Base-by-base conservation (phyloP, 2,888 invertebrate species). In the Rhagium mordax region DNA sequence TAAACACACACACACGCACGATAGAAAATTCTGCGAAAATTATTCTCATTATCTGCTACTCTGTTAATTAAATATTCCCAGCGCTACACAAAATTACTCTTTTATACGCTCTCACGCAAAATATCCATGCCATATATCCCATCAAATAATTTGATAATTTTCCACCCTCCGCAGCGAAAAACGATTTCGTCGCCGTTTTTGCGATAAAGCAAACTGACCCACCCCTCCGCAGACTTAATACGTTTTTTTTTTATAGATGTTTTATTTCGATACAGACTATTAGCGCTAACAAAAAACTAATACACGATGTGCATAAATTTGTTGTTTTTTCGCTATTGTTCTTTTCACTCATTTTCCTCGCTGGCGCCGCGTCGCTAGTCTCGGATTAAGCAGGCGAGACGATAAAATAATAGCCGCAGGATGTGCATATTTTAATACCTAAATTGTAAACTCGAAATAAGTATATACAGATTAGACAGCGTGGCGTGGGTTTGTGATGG, bases 41-140 rank as follows among this genome's bases (percentile, higher is more conserved):
- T 60, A 18, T 60, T 29, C 33, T 10, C 59, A 41, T 60, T 60
- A 60, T 60, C 59, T 33, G 18, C 59, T 18, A 60, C 59, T 60
- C 33, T 33, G 59, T 41, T 60, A 60, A 60, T 60, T 41, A 60
- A 18, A 60, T 60, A 60, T 60, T 33, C 18, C 59, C 33, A 41
- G 13, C 33, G 59, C 41, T 33, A 60, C 59, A 41, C 59, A 18
- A 33, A 60, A 60, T 60, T 33, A 60, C 18, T 41, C 41, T 29
- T 60, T 18, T 60, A 16, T 60, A 60, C 59, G 59, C 29, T 13
- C 18, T 60, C 59, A 29, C 41, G 59, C 59, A 29, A 60, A 60
- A 60, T 13, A 18, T 15, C 16, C 33, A 16, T 60, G 59, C 18
- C 41, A 18, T 41, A 60, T 60, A 33, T 60, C 20, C 33, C 59